Percentiles rank a stretch among this genome's conserved stretches.
phyloP scores from a whole-genome alignment of 2,113 vertebrate genomes.

The Nothoprocta pentlandii region DNA sequence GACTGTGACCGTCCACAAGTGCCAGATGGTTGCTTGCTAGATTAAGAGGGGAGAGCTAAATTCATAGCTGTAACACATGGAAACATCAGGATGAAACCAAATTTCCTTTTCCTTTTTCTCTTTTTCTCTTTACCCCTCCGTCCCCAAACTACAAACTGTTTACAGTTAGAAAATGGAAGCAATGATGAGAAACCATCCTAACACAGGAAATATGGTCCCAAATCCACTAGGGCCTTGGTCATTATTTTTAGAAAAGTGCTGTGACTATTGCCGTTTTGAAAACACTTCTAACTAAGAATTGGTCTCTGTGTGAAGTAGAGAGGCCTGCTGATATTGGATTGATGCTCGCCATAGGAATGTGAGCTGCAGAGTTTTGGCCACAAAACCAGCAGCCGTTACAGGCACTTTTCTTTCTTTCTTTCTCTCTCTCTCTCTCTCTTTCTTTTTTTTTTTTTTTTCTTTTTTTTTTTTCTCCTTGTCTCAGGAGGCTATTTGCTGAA shows the following conservation, averaged over 20 bases:
- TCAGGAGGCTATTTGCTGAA: neutral
- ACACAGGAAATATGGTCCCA: neutral
- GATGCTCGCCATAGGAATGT: constrained; percentile 16
- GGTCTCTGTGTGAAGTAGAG: constrained; percentile 23
- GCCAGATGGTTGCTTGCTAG: neutral
- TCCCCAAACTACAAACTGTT: neutral
- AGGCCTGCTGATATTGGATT: constrained; percentile 33
- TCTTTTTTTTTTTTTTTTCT: too few relatives aligned
- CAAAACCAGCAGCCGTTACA: neutral
- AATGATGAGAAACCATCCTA: neutral
- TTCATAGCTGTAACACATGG: neutral
- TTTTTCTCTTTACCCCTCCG: neutral
- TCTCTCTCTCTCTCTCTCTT: neutral
- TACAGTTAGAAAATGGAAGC: neutral
- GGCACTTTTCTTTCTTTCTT: neutral
- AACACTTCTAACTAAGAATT: neutral
- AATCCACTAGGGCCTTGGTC: neutral
- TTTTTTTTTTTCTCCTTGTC: neutral
- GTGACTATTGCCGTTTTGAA: constrained; percentile 11
- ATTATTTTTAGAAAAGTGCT: constrained; percentile 21
- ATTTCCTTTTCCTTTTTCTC: neutral
- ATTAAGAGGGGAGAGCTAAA: neutral
- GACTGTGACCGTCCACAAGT: neutral
- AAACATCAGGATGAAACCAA: neutral
- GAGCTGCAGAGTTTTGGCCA: constrained; percentile 9